Evolutionary conservation across 1,140 invertebrate genomes (phyloP).

Genomic region (Thalassaphorura encarpata): DNA sequence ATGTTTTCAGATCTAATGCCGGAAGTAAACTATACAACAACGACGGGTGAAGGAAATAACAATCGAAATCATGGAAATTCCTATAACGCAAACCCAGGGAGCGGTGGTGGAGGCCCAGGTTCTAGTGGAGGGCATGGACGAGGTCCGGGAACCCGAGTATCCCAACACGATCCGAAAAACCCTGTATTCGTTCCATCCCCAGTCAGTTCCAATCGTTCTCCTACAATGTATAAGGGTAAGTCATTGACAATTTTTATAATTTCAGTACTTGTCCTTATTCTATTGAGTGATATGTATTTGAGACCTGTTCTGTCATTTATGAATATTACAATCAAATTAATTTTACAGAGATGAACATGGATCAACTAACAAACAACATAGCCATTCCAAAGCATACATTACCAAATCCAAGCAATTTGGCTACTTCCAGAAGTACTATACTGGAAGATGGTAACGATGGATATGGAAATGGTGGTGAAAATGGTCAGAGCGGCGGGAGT

Average conservation of each 20-base stretch:
- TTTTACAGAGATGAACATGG: too few relatives aligned
- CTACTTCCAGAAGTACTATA: conserved; percentile 29
- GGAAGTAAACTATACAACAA: conserved; percentile 31
- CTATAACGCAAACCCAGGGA: conserved; percentile 3
- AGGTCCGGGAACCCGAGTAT: neutral
- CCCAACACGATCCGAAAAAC: conserved; percentile 27
- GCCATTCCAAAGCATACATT: conserved; percentile 32
- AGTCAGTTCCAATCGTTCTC: conserved; percentile 25
- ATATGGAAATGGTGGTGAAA: conserved; percentile 9
- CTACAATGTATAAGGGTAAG: conserved; percentile 32
- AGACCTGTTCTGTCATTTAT: too few relatives aligned
- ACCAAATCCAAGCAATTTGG: conserved; percentile 31
- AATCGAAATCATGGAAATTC: conserved; percentile 13
- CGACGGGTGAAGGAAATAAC: conserved; percentile 2
- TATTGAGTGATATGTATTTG: too few relatives aligned
- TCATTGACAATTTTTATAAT: too few relatives aligned
- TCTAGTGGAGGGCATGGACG: neutral
- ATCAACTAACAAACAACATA: conserved; percentile 33
- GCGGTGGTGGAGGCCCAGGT: conserved; percentile 3
- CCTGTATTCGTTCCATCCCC: conserved; percentile 31
- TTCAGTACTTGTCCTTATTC: too few relatives aligned
- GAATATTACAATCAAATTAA: too few relatives aligned
- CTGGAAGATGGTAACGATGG: conserved; percentile 12
- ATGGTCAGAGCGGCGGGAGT: conserved; percentile 5
- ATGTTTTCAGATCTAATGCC: conserved; percentile 27